Evolutionary conservation across 2,888 invertebrate species (phyloP).

Genomic region (Agriopis aurantiaria): DNA sequence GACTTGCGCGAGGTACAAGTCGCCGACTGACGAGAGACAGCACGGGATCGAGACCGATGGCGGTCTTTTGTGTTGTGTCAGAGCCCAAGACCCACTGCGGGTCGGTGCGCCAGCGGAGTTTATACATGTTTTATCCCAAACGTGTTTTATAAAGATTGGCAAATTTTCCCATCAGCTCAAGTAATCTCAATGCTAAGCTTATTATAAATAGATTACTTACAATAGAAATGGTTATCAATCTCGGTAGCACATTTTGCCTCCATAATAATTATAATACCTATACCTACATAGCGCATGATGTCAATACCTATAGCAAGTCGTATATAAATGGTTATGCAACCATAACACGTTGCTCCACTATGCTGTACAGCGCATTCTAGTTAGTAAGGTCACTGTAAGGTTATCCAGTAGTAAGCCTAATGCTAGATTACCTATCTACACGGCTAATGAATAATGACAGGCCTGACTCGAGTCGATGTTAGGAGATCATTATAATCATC

Average conservation of each 20-base stretch:
- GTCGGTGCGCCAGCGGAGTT: too few species aligned
- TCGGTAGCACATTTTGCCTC: not conserved
- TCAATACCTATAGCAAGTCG: conserved; percentile 5
- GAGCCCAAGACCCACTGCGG: too few species aligned
- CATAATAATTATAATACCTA: not conserved
- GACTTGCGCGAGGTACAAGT: too few species aligned
- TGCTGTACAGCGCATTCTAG: conserved; percentile 28
- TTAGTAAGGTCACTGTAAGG: conserved; percentile 39
- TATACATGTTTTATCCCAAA: too few species aligned
- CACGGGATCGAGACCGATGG: too few species aligned
- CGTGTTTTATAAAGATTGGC: too few species aligned
- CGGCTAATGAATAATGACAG: conserved; percentile 8
- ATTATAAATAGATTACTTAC: too few species aligned
- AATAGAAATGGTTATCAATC: not conserved
- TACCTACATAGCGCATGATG: conserved; percentile 1
- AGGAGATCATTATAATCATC: too few species aligned
- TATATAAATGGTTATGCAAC: conserved; percentile 20
- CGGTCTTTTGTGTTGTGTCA: too few species aligned
- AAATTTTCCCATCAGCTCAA: too few species aligned
- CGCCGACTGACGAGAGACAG: too few species aligned
- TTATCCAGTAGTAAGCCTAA: conserved; percentile 32
- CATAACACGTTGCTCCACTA: conserved; percentile 23
- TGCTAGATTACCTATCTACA: conserved; percentile 12
- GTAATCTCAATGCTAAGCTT: too few species aligned
- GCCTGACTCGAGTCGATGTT: not conserved